phyloP scores from a whole-genome alignment of 2,888 invertebrate genomes.

The Heliconius ismenius region DNA sequence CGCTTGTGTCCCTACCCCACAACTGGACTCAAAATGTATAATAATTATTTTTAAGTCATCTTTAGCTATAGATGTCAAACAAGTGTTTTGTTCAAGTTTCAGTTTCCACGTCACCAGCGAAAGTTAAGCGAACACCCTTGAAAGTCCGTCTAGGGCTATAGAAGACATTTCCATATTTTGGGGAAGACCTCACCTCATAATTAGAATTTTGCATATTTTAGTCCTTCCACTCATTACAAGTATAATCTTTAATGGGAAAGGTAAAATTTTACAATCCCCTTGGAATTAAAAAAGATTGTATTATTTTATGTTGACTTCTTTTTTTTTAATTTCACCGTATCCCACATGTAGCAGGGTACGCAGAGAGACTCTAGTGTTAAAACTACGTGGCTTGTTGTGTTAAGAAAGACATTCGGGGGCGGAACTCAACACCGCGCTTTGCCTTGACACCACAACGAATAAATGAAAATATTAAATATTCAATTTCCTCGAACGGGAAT shows the following conservation, averaged over 20 bases:
- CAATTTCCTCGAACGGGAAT: too few relatives aligned
- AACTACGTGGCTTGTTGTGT: neutral
- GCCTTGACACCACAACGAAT: too few relatives aligned
- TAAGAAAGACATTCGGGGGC: too few relatives aligned
- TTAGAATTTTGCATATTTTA: slow-evolving; percentile 15
- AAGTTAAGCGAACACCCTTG: slow-evolving; percentile 24
- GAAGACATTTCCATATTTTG: slow-evolving; percentile 24
- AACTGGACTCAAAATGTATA: too few relatives aligned
- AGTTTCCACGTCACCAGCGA: slow-evolving; percentile 9
- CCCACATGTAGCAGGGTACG: neutral
- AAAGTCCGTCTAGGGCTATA: slow-evolving; percentile 9
- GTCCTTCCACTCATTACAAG: neutral
- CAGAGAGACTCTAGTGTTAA: neutral
- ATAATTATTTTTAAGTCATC: too few relatives aligned
- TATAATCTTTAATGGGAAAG: neutral
- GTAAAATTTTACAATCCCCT: neutral
- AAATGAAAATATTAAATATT: too few relatives aligned
- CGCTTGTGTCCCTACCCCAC: too few relatives aligned
- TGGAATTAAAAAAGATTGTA: neutral
- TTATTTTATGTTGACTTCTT: neutral
- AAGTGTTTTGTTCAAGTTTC: slow-evolving; percentile 13
- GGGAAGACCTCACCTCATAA: neutral
- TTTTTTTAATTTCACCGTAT: neutral
- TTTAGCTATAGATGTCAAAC: neutral
- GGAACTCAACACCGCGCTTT: too few relatives aligned